Conservation (phyloP, 2,113 vertebrate genomes). For the Oxygymnocypris stewartii region DNA sequence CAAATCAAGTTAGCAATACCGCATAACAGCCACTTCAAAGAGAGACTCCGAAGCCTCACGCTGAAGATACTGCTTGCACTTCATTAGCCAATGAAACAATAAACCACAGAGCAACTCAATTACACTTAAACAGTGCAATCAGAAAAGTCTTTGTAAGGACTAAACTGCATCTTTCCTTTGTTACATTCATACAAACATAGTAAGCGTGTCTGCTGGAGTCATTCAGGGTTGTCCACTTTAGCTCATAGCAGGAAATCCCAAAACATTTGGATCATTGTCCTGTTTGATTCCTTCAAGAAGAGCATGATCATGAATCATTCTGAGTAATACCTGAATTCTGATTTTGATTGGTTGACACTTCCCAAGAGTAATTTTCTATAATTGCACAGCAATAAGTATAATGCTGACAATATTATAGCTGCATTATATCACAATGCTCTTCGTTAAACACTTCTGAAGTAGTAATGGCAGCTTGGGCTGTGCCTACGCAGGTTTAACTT, state of each 20-base stretch:
- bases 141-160: neutral
- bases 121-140: neutral
- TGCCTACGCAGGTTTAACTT: neutral
- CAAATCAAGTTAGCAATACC: constrained; percentile 6
- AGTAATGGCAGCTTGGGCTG: neutral
- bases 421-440: no score
- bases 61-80: neutral
- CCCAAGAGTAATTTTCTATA: neutral
- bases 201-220: neutral
- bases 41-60: neutral
- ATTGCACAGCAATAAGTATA: neutral
- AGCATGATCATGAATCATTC: neutral
- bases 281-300: neutral
- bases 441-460: neutral
- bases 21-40: neutral
- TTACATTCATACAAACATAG: neutral
- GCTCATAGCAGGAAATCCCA: constrained; percentile 16
- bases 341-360: neutral
- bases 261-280: neutral
- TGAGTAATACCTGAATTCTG: neutral
- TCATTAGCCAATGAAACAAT: constrained; percentile 6
- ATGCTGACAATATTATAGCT: neutral
- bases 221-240: constrained; percentile 17
- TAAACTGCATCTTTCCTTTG: neutral
- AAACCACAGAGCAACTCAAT: neutral